Base-by-base conservation (phyloP, 2,888 invertebrate species). In the Drosophila nigricruria region DNA sequence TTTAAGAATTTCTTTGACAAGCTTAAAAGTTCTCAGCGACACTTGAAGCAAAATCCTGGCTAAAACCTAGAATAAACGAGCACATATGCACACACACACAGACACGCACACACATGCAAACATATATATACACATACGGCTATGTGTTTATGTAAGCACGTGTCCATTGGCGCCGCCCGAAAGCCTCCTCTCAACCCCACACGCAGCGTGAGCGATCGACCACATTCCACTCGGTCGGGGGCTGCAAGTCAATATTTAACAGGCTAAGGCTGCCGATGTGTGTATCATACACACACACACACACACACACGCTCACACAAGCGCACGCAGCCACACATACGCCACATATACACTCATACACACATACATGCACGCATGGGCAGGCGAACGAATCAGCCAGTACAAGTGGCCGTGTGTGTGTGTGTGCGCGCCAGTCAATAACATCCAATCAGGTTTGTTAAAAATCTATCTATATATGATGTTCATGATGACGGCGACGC, bases 371-470 rank as follows among this genome's bases (percentile, higher is more conserved):
- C 14, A 34, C n/a, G 30, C 38, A 54, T 56, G 76, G 73, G 58
- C 72, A 75, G 79, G 82, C 79, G 79, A 86, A 82, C 82, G 84
- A 82, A 81, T 78, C 81, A 79, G 76, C 77, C 77, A 78, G 83
- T 82, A 83, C 78, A 80, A 81, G 77, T 75, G 87, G 66, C 49
- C 73, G 75, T 52, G 67, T 54, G 68, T 74, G 66, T 82, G 81
- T 72, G 73, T 65, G 65, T 52, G 65, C 43, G 67, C 80, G 89
- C 89, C 91, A 92, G 92, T 92, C 92, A 92, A 92, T 92, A 92
- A 92, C 92, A 92, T 92, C 92, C 92, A 92, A 92, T 92, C 92
- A 92, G 92, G 92, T 92, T 92, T 92, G 92, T 92, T 92, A 92
- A 92, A 92, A 92, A 92, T 92, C 92, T 92, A 92, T 92, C 87